phyloP scores from a whole-genome alignment of 2,888 invertebrate genomes.

The Conchocele bisecta region DNA sequence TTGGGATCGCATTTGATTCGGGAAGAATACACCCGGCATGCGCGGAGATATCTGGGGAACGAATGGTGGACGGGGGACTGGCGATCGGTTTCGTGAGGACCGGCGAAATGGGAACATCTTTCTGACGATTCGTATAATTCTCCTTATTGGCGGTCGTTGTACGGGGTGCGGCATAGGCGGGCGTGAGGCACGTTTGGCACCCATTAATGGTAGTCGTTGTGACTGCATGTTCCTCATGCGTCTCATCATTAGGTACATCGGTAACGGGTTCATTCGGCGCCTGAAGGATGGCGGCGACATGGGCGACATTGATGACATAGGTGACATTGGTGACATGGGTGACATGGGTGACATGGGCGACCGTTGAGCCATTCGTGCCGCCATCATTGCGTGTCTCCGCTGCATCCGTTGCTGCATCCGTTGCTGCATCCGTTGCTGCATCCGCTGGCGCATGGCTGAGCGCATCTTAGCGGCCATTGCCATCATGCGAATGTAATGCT shows the following conservation, averaged over 20 bases:
- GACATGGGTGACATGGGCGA: constrained; percentile 25
- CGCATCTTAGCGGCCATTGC: constrained; percentile 39
- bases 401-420: constrained; percentile 35
- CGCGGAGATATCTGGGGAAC: no score
- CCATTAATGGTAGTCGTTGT: no score
- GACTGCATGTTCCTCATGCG: no score
- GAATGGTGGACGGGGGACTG: no score
- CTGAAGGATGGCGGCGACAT: constrained; percentile 18
- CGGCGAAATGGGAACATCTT: neutral
- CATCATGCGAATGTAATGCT: neutral
- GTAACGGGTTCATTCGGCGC: neutral
- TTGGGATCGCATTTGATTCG: no score
- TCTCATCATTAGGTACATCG: no score
- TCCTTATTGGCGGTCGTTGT: neutral
- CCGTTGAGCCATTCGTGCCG: constrained; percentile 6
- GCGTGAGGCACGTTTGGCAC: constrained; percentile 27
- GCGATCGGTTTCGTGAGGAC: no score
- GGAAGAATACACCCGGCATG: no score
- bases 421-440: constrained; percentile 33
- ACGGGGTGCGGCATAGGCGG: constrained; percentile 15
- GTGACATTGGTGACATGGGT: constrained; percentile 23
- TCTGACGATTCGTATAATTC: neutral
- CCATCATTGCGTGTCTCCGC: constrained; percentile 26
- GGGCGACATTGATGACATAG: constrained; percentile 11
- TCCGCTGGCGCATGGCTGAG: constrained; percentile 35